Evolutionary conservation across 2,888 invertebrate species (phyloP), one percentile per base, ranked within the genome.

Genomic region (Trichopoda pennipes): DNA sequence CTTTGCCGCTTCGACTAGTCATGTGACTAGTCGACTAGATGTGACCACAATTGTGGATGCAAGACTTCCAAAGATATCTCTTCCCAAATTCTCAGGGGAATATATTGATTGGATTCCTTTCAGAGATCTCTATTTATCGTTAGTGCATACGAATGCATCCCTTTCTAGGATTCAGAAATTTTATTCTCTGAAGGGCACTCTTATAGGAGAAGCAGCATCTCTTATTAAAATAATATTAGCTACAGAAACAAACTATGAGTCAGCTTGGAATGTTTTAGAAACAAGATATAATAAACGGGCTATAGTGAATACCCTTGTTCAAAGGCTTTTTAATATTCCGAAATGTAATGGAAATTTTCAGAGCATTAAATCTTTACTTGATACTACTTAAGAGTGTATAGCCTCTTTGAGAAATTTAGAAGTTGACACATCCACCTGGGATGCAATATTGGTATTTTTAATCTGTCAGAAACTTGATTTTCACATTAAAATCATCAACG

Each of bases 211-310:
- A 53, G 53, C 69, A 17, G 68, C 53, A 44, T 53, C 38, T 76
- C 3, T n/a, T n/a, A 61, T 69, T 21, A 76, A 60, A 16, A 51
- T 51, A 19, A 49, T 77, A 44, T 69, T 61, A 3, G 61, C 61
- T n/a, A 77, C 76, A 17, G 76, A 53, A 12, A 53, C 76, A 12
- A 73, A 73, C 35, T 73, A 75, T n/a, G 47, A 19, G 17, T 58
- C 66, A 8, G 75, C 66, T 14, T 76, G 76, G 68, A 28, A 51
- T 17, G 51, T 21, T 16, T 38, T 72, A n/a, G 51, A 72, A 17
- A 17, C 51, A 16, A 73, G 73, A 32, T 73, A 63, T 19, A 73
- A 73, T n/a, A 63, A 56, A 23, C 55, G 64, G 3, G 17, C 28
- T 14, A 28, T 64, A 14, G 64, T 64, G 1, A 47, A 49, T 9